Evolutionary conservation across 2,797 vertebrate genomes (phyloP), one percentile per base, ranked within the genome.

Genomic region (Lepilemur ruficaudatus): DNA sequence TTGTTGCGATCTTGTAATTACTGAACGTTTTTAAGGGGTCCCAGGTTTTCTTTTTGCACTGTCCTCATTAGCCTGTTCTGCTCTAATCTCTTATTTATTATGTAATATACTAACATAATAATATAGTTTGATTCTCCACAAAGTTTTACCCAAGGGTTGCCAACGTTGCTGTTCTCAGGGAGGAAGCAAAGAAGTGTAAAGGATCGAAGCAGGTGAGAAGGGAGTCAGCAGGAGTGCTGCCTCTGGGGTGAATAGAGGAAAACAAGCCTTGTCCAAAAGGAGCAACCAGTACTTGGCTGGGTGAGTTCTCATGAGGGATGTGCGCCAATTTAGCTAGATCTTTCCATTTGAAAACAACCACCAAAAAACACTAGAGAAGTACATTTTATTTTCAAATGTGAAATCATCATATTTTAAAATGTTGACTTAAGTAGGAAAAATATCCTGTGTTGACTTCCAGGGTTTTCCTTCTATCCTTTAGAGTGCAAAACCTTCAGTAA

Each of bases 371-470:
- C n/a, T 46, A 75, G 76, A 84, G 55, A 94, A 46, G 20, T 17
- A 78, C 20, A 32, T 88, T n/a, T 8, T 75, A 72, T 73, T 38
- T 7, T 52, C 55, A 76, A 35, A 91, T 59, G n/a, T 46, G 20
- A 96, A 82, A 38, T 88, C 65, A 65, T 59, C 55, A 10, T 81
- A 50, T 92, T 95, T 97, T 55, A 90, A 91, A 81, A 94, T 81
- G 63, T 65, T 93, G 78, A 70, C 41, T 81, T 72, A 81, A 25
- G 72, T 87, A 84, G 69, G 25, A 83, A 95, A 50, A 90, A 46
- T n/a, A 59, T 20, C 46, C 22, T 89, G 38, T 32, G 4, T 79
- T 52, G 48, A 22, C 48, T 52, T 78, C 48, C 75, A 52, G 82
- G 41, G 5, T 55, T 76, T 59, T 59, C 35, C 28, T 14, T 69